Percentiles rank a stretch among this genome's conserved stretches.
These are phyloP conservation scores for Spea multiplicata DNA, from an alignment of 2,113 vertebrate species.

Conservation along the genomic window DNA sequence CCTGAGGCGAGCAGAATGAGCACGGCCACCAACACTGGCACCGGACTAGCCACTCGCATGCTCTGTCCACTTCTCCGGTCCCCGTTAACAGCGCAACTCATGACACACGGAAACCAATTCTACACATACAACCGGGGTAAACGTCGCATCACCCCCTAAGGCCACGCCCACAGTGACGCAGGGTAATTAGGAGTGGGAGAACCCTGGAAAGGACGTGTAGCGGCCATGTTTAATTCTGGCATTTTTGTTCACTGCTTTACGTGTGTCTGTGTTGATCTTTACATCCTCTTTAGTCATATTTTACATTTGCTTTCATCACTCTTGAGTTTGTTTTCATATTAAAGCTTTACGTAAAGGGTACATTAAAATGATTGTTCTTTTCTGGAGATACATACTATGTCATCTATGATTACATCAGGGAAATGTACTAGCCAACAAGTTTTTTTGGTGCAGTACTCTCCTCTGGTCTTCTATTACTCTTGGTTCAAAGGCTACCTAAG, in stretches of 20 bases:
- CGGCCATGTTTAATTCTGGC: constrained; percentile 2
- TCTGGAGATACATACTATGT: too few relatives aligned
- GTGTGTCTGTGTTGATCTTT: too few relatives aligned
- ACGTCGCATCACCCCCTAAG: background rate
- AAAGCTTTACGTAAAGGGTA: too few relatives aligned
- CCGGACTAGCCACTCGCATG: background rate
- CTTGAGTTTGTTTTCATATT: too few relatives aligned
- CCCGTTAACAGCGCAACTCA: background rate
- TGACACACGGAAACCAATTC: background rate
- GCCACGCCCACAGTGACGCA: background rate
- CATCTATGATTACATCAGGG: too few relatives aligned
- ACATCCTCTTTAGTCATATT: too few relatives aligned
- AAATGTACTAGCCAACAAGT: too few relatives aligned
- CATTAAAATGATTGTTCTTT: too few relatives aligned
- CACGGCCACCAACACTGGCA: background rate
- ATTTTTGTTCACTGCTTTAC: background rate
- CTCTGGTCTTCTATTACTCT: too few relatives aligned
- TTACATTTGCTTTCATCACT: too few relatives aligned
- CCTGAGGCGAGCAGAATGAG: background rate
- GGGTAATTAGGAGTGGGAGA: background rate
- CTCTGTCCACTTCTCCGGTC: background rate
- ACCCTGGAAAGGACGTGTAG: background rate
- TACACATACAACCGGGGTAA: background rate
- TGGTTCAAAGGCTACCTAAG: too few relatives aligned
- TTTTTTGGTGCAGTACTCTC: too few relatives aligned